Evolutionary conservation across 1,140 invertebrate species (phyloP), one percentile per base, ranked within the genome.

Genomic region (Drosophila repleta): DNA sequence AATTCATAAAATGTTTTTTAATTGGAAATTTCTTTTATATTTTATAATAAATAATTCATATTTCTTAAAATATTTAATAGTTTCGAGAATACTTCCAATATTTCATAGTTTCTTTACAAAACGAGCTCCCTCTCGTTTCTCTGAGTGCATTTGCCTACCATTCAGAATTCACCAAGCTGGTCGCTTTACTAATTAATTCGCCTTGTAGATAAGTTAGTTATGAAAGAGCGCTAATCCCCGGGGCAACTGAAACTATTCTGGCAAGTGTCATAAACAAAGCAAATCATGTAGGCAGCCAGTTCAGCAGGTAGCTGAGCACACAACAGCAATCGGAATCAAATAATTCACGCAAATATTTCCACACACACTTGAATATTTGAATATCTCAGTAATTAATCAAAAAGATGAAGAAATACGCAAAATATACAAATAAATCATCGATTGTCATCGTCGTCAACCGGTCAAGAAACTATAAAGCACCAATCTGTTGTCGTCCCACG

Each of bases 381-480:
- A 87, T 88, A 82, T 79, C 83, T 67, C 75, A 83, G 74, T 87
- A 87, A 87, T 87, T 87, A 87, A 87, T 87, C 82, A 87, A 82
- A 81, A 64, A 58, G 5, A 41, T n/a, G 61, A 32, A 72, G 72
- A 84, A 79, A 74, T 84, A 74, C 68, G 68, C 72, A 79, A 52
- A 75, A 74, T 57, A 87, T 72, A 65, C 75, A 82, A 88, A 88
- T 88, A 88, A 87, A 88, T 88, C 76, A 82, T 79, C 67, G 68
- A 88, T 70, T 61, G 71, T 82, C 82, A 76, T 82, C 77, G 74
- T 79, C 76, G 53, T 63, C 35, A 56, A 39, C 67, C 60, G 83
- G 83, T 87, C 83, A 87, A 87, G 83, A 83, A 87, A 88, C 83
- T 87, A 88, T 87, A 88, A 88, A 87, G 83, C 83, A 75, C 67